Evolutionary conservation across 2,113 vertebrate species (phyloP).

Genomic region (Enhydra lutris): DNA sequence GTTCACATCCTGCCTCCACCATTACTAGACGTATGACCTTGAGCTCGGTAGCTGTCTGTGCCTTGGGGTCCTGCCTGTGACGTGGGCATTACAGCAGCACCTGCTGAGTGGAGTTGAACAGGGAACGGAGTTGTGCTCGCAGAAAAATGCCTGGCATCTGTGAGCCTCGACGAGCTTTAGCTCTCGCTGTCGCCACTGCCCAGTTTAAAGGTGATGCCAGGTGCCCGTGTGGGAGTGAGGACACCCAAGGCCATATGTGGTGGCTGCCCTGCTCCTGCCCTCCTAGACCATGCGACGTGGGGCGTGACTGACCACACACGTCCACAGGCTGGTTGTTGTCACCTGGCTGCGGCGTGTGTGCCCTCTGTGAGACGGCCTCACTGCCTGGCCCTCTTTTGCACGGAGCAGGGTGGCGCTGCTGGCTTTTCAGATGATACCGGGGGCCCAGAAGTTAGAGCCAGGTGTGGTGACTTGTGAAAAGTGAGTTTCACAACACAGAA

Average conservation of each 20-base stretch:
- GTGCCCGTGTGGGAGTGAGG: not conserved
- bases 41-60: accelerated
- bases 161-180: not conserved
- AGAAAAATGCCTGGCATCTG: not conserved
- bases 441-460: not conserved
- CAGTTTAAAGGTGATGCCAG: not conserved
- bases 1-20: not conserved
- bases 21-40: not conserved
- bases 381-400: not conserved
- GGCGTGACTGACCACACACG: not conserved
- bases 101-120: not conserved
- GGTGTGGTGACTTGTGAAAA: not conserved
- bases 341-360: not conserved
- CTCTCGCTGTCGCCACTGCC: not conserved
- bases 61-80: not conserved
- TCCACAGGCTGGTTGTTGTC: not conserved
- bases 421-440: not conserved
- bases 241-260: not conserved
- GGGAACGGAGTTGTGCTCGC: accelerated
- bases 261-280: not conserved
- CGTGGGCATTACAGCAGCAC: no score
- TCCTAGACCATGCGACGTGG: not conserved
- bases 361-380: not conserved
- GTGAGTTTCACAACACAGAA: not conserved
- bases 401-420: not conserved